Evolutionary conservation across 35 echinoderm and acorn worm genomes (phyloP).

Genomic region (Apostichopus japonicus): DNA sequence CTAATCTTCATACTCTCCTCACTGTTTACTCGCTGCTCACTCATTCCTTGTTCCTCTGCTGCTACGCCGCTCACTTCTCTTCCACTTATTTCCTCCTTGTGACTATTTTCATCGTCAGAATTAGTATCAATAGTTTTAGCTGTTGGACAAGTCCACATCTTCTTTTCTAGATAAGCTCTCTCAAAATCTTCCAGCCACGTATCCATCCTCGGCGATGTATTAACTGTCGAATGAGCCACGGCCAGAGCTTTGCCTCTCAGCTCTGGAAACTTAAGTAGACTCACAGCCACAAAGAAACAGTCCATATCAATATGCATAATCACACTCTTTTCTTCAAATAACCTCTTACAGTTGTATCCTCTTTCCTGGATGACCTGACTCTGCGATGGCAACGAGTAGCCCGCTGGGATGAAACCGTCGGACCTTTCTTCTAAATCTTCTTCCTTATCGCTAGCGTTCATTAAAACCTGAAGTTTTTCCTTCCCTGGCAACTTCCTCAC

Average conservation of each 20-base stretch:
- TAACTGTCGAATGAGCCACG: constrained; percentile 80
- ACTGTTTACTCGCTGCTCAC: neutral
- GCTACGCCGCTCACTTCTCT: neutral
- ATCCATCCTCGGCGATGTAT: constrained; percentile 62
- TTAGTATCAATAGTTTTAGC: neutral
- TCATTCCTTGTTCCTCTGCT: neutral
- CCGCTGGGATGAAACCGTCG: neutral
- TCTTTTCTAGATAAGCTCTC: constrained; percentile 73
- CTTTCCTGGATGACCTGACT: neutral
- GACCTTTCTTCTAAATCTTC: neutral
- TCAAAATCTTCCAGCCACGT: constrained; percentile 74
- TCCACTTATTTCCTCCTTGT: neutral
- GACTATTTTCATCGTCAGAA: neutral
- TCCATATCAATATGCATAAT: constrained; percentile 99
- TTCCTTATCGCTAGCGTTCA: neutral
- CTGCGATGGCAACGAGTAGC: neutral
- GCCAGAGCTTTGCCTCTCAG: constrained; percentile 85
- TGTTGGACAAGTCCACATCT: constrained; percentile 24
- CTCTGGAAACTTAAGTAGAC: constrained; percentile 82
- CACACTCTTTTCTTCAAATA: constrained; percentile 18
- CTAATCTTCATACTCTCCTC: neutral
- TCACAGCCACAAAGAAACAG: constrained; percentile 98
- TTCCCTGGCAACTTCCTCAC: constrained; percentile 76
- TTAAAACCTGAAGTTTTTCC: constrained; percentile 61
- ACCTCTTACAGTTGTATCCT: neutral